Conservation (phyloP, 2,797 vertebrate species). For the Podarcis lilfordi region DNA sequence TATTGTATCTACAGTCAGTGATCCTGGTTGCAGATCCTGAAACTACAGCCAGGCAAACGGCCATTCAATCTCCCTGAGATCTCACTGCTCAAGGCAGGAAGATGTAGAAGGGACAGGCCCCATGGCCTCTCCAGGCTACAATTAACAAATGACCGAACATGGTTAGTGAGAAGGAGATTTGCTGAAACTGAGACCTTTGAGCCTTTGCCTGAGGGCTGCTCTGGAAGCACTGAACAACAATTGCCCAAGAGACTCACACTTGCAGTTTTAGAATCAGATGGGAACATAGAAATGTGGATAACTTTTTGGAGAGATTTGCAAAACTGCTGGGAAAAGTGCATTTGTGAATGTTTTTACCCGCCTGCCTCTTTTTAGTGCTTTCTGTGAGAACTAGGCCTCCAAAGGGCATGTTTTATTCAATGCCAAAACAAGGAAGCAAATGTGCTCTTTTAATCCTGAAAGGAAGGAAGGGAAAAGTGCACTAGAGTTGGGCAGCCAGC, state of each 20-base stretch:
- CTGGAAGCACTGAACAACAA: background rate
- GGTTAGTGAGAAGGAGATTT: background rate
- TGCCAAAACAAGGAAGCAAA: background rate
- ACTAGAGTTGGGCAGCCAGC: background rate
- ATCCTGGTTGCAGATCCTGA: background rate
- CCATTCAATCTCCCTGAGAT: background rate
- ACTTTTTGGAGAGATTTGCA: background rate
- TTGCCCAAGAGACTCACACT: background rate
- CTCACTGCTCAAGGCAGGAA: too few species aligned
- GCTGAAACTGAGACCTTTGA: background rate
- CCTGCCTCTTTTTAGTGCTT: background rate
- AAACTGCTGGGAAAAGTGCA: background rate
- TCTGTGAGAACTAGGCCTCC: background rate
- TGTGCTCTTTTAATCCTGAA: background rate
- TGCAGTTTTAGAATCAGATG: background rate
- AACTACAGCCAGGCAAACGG: background rate
- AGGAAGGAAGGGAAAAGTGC: background rate
- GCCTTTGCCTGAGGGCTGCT: background rate
- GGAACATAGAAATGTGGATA: too few species aligned
- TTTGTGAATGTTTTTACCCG: background rate
- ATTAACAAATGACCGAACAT: too few species aligned
- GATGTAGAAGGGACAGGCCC: too few species aligned
- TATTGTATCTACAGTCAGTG: too few species aligned
- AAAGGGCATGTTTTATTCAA: background rate
- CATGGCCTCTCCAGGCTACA: too few species aligned